These are phyloP conservation scores for Lacerta viridis DNA, from an alignment of 2,797 vertebrate species.

Conservation along the genomic window DNA sequence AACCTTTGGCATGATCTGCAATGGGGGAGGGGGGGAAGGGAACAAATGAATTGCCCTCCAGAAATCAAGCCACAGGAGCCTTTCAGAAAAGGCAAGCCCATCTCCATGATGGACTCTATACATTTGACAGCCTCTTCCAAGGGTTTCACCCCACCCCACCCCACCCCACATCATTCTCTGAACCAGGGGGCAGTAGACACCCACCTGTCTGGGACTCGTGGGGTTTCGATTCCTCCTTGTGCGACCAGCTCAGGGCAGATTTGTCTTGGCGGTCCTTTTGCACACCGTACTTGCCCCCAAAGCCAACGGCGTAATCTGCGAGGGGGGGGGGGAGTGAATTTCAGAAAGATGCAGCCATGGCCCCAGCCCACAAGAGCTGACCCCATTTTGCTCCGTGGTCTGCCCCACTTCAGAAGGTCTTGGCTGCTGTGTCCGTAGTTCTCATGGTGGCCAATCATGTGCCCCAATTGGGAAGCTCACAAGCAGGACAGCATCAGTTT, in stretches of 20 bases:
- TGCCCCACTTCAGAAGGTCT: too few relatives aligned
- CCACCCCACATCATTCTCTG: neutral
- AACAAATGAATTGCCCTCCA: too few relatives aligned
- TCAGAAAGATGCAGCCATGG: neutral
- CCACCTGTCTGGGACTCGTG: conserved; percentile 74
- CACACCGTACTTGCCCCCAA: conserved; percentile 90
- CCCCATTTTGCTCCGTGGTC: too few relatives aligned
- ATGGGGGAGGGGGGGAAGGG: neutral
- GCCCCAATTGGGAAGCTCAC: too few relatives aligned
- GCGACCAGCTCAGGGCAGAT: conserved; percentile 74
- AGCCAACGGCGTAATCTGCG: conserved; percentile 88
- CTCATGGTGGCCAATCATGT: too few relatives aligned
- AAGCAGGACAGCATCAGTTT: too few relatives aligned
- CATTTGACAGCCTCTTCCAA: too few relatives aligned
- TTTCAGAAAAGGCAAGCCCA: too few relatives aligned
- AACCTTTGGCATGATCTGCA: conserved; percentile 93
- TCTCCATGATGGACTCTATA: neutral
- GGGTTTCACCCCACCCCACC: neutral
- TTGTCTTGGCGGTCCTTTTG: conserved; percentile 89
- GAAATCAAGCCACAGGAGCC: neutral
- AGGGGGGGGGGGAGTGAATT: neutral
- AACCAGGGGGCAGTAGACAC: neutral
- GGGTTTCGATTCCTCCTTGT: conserved; percentile 70
- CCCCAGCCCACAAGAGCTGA: neutral
- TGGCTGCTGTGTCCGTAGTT: too few relatives aligned